Base-by-base conservation (phyloP, 2,888 invertebrate genomes). In the Noctua janthe region DNA sequence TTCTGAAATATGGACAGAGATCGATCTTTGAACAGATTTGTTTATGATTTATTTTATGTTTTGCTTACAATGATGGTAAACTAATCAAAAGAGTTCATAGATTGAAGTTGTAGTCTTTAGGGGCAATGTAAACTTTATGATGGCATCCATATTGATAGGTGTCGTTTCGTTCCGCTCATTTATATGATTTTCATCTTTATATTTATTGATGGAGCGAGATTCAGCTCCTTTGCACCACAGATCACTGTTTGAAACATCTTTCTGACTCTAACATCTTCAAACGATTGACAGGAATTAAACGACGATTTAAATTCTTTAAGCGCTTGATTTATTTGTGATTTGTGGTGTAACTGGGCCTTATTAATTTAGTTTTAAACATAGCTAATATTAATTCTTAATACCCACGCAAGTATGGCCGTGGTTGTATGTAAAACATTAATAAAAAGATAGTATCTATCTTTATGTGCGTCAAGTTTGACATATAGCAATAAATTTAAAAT, bases 361-460 rank as follows among this genome's bases (percentile, higher is more conserved):
- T 69, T 47, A 17, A 47, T 49, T 69, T 69, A 47, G 69, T 69
- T n/a, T n/a, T 13, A n/a, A 39, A 15, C 20, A 10, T 59, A 62
- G 23, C 10, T 69, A n/a, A 15, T 62, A 56, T 47, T 56, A 1
- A 29, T 62, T 69, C 1, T 72, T 69, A 66, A 39, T 67, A 5
- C 20, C 64, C 59, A 71, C 62, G 43, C 29, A 75, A 67, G 35
- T 66, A 51, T 66, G n/a, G 39, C 29, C 15, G 62, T 78, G 73
- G 62, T 78, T n/a, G n/a, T 39, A n/a, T 66, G n/a, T 78, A 43
- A 71, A 67, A 64, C 39, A 71, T 74, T 71, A 62, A 4, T 49
- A 71, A 54, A 84, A 85, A 88, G 90, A 90, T 90, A 90, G 90
- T 83, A 90, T 90, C 90, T 90, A 90, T 90, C 90, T 88, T 86